A percentile compares a stretch with the other conserved stretches of the same genome.
Conservation (phyloP, 2,797 vertebrate genomes). For the Thunnus albacares region DNA sequence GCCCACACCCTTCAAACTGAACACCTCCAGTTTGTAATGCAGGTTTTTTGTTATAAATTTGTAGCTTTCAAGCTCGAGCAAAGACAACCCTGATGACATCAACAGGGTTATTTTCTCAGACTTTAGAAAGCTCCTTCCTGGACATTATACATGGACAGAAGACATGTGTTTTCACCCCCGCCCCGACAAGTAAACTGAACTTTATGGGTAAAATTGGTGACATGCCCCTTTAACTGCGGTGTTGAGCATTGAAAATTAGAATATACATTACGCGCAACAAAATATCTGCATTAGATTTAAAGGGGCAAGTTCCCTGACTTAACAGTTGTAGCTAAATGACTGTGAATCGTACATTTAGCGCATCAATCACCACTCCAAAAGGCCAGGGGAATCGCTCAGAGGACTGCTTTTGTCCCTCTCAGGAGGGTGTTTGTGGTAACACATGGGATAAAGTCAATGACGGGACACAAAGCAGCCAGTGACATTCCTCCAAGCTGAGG, state of each 20-base stretch:
- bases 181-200: neutral
- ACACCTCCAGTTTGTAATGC: neutral
- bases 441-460: slow-evolving; percentile 77
- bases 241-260: neutral
- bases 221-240: neutral
- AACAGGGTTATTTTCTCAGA: too few species aligned
- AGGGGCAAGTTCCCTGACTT: slow-evolving; percentile 30
- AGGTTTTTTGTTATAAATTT: neutral
- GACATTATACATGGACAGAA: neutral
- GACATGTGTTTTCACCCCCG: neutral
- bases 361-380: slow-evolving; percentile 69
- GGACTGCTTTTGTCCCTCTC: slow-evolving; percentile 74
- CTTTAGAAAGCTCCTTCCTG: too few species aligned
- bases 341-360: slow-evolving; percentile 50
- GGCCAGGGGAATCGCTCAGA: slow-evolving; percentile 59
- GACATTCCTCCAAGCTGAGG: slow-evolving; percentile 82
- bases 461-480: slow-evolving; percentile 77
- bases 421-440: slow-evolving; percentile 78
- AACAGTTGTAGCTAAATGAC: slow-evolving; percentile 40
- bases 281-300: neutral
- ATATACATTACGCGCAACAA: neutral
- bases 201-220: neutral
- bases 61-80: neutral
- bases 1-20: neutral
- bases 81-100: too few species aligned